Base-by-base conservation (phyloP, 2,113 vertebrate species). In the Brachyistius frenatus region DNA sequence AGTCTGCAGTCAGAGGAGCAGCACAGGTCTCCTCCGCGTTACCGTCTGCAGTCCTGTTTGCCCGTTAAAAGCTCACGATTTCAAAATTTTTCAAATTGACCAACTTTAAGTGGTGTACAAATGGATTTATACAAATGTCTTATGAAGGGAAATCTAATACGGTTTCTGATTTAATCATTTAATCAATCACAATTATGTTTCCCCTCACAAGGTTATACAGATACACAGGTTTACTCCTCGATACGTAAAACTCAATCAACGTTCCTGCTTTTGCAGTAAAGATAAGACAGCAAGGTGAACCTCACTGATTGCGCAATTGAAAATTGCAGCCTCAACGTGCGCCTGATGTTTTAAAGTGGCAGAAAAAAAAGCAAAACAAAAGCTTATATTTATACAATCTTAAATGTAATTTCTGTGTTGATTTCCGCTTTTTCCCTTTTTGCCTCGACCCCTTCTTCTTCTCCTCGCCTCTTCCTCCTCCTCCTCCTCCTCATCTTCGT, bases 401-500 rank as follows among this genome's bases (percentile, higher is more conserved):
- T 10, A 50, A 33, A 44, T 64, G 5, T 65, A 6, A 32, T 68
- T 39, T 16, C 30, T 50, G 13, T 39, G 76, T 14, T 13, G 10
- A 44, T 68, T 71, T 54, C 36, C 36, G 23, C 33, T 73, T 0
- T n/a, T 75, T 78, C 46, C 47, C 23, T 67, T 69, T 14, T 71
- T 13, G 44, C 44, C 73, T 75, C 66, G 61, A 44, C 15, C 60
- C 41, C 41, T 3, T 69, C 57, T 57, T 57, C 74, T 49, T 60
- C n/a, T 6, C 46, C 46, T 71, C 61, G 15, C 49, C 54, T 69
- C 83, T 23, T 23, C 54, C 57, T 11, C 23, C 58, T 52, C 44
- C 37, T 62, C 74, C 80, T 53, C 55, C 50, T 67, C 39, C 46
- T 53, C 31, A 80, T 65, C 65, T 16, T 44, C 69, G 50, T 46